phyloP scores from a whole-genome alignment of 2,797 vertebrate species.

The Lophius americanus region DNA sequence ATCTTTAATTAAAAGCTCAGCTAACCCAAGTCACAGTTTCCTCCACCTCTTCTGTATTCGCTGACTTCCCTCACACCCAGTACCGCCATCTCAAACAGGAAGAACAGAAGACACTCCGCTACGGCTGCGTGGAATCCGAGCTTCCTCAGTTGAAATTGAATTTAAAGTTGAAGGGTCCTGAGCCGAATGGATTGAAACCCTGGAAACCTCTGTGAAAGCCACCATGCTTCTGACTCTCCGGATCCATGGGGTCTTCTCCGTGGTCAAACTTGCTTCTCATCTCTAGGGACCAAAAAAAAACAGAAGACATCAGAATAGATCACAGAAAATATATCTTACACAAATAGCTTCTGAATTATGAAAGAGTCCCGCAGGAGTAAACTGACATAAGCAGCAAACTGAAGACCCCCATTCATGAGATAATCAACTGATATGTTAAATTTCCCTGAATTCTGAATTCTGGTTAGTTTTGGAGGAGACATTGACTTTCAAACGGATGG shows the following conservation, averaged over 20 bases:
- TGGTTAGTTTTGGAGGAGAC: too few species aligned
- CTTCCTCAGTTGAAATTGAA: constrained; percentile 89
- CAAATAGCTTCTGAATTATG: too few species aligned
- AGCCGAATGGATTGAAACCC: constrained; percentile 96
- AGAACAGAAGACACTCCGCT: constrained; percentile 27
- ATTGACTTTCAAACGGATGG: too few species aligned
- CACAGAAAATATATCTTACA: too few species aligned
- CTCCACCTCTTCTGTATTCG: constrained; percentile 15
- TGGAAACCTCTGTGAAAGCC: constrained; percentile 91
- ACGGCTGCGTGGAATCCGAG: constrained; percentile 27
- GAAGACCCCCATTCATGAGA: too few species aligned
- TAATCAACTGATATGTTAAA: too few species aligned
- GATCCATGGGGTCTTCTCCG: constrained; percentile 94
- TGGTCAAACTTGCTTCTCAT: constrained; percentile 96
- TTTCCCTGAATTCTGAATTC: too few species aligned
- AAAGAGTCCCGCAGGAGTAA: too few species aligned
- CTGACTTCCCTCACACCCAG: constrained; percentile 10
- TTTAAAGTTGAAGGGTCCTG: constrained; percentile 96
- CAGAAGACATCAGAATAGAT: neutral
- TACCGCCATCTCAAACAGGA: constrained; percentile 52
- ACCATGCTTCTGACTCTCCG: constrained; percentile 90
- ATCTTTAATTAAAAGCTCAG: constrained; percentile 48
- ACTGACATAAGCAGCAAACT: too few species aligned
- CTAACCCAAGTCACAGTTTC: constrained; percentile 48
- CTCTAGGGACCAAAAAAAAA: constrained; percentile 73